A percentile compares a stretch with the other conserved stretches of the same genome.
phyloP scores from a whole-genome alignment of 1,140 invertebrate species.

The Leguminivora glycinivorella region DNA sequence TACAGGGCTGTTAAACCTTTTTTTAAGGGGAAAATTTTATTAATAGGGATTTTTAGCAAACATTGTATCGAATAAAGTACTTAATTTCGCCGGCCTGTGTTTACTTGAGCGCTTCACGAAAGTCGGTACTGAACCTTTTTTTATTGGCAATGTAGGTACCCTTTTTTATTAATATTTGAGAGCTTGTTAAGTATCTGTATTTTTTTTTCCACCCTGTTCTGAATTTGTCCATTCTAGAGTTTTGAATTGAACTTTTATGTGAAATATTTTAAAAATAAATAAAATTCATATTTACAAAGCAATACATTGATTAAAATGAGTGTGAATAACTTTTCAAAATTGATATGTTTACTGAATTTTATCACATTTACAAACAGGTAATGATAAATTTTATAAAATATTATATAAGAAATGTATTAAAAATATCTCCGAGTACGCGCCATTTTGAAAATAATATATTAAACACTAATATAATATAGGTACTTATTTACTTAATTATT shows the following conservation, averaged over 20 bases:
- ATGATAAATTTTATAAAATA: too few relatives aligned
- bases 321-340: too few relatives aligned
- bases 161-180: conserved; percentile 24
- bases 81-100: not conserved
- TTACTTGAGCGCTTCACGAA: conserved; percentile 1
- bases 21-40: not conserved
- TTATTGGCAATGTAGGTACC: conserved; percentile 14
- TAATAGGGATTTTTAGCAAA: conserved; percentile 6
- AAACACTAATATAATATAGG: too few relatives aligned
- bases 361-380: too few relatives aligned
- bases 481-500: too few relatives aligned
- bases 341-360: too few relatives aligned
- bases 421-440: too few relatives aligned
- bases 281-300: too few relatives aligned
- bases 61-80: conserved; percentile 14
- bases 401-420: too few relatives aligned
- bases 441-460: too few relatives aligned
- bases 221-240: not conserved
- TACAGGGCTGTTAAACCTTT: not conserved
- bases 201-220: not conserved
- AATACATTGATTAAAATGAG: too few relatives aligned
- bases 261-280: too few relatives aligned
- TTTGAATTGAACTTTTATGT: conserved; percentile 4
- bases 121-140: conserved; percentile 14
- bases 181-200: conserved; percentile 16